Evolutionary conservation across 2,113 vertebrate species (phyloP), one percentile per base, ranked within the genome.

Genomic region (Oreotrochilus melanogaster): DNA sequence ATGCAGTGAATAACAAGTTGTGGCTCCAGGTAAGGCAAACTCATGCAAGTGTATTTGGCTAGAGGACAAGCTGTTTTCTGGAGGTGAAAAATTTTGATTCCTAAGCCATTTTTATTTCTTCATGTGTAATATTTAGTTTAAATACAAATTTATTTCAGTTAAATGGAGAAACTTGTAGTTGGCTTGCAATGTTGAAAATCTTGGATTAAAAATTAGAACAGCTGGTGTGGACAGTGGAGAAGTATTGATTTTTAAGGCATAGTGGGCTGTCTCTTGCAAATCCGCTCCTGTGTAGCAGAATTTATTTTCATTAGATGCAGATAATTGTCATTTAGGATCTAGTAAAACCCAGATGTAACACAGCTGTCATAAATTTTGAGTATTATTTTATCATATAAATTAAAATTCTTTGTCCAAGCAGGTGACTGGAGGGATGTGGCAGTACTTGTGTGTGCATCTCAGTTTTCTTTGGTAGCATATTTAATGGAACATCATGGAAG

Each of bases 1-100:
- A 99, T 21, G 99, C 99, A 11, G 98, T 99, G 11, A 99, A 98
- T 96, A 99, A 99, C 97, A 99, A 99, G 89, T 97, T 99, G 76
- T 99, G 99, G 99, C 98, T 99, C 30, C 99, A 99, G 99, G 99
- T 99, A 98, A 97, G 97, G 65, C 78, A 76, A 80, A 56, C n/a
- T 58, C 58, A 48, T 79, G 74, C 69, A 94, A 74, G 75, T 56
- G 51, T 83, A 1, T 94, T 82, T 86, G 48, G n/a, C 61, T 79
- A 45, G 56, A 81, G 73, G 75, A 65, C 50, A 86, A n/a, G 30
- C 35, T 70, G 39, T 35, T 76, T 86, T 69, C 71, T 65, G 48
- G 57, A 88, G 50, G 82, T 64, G 70, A 88, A 88, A 60, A 93
- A 43, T 45, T 93, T 31, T 81, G 65, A 81, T 88, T 76, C 78